These are phyloP conservation scores for Macrophya annulata DNA, from an alignment of 2,888 invertebrate genomes.

Conservation along the genomic window DNA sequence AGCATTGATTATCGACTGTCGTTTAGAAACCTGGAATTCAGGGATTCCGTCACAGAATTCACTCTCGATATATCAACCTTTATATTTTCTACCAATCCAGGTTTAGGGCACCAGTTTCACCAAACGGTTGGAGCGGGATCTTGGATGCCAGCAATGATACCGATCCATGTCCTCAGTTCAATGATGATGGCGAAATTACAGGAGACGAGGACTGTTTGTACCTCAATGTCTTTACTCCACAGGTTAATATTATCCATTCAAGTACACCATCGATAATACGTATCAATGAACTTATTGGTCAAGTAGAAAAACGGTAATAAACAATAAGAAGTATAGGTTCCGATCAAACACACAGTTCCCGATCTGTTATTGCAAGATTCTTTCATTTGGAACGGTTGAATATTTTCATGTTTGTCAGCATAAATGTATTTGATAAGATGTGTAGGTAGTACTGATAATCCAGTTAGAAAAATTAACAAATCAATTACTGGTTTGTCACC, in stretches of 20 bases:
- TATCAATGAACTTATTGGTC: too few relatives aligned
- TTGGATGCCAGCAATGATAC: conserved; percentile 3
- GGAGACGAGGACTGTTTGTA: conserved; percentile 26
- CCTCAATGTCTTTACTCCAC: conserved; percentile 12
- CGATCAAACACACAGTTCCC: too few relatives aligned
- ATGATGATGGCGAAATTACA: background rate
- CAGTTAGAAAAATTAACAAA: too few relatives aligned
- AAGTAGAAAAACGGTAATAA: too few relatives aligned
- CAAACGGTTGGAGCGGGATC: background rate
- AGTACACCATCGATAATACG: background rate
- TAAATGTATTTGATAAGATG: too few relatives aligned
- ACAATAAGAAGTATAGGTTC: too few relatives aligned
- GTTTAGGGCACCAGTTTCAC: background rate
- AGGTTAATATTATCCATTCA: background rate
- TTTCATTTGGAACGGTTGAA: too few relatives aligned
- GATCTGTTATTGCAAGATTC: too few relatives aligned
- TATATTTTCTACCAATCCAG: background rate
- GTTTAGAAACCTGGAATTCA: background rate
- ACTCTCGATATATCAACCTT: background rate
- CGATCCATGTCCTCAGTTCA: background rate
- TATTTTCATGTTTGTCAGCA: too few relatives aligned
- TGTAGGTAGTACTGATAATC: too few relatives aligned
- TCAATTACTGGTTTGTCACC: too few relatives aligned
- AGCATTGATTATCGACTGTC: background rate
- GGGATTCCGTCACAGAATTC: too few relatives aligned